Percentiles rank a stretch among this genome's conserved stretches.
Conservation (phyloP, 2,113 vertebrate species). For the Brachypodius melanocephalos region DNA sequence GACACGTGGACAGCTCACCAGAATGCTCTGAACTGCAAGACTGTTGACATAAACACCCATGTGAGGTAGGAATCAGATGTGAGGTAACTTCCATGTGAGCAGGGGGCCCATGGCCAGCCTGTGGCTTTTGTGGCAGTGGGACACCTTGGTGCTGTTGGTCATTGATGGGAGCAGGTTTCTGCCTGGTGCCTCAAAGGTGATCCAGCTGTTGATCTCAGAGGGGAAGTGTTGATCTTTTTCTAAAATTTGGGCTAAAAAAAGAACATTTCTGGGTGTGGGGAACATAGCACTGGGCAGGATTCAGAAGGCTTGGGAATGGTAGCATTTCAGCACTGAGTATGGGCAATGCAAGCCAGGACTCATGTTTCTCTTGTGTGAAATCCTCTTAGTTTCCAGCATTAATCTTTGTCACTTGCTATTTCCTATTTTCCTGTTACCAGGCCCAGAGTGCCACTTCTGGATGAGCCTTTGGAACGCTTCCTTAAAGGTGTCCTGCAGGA, state of each 20-base stretch:
- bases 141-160: background rate
- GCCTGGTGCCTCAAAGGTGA: background rate
- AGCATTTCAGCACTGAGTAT: background rate
- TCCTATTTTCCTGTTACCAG: background rate
- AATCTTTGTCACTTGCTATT: fast-evolving
- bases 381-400: background rate
- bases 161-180: fast-evolving
- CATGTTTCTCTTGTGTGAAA: background rate
- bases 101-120: fast-evolving
- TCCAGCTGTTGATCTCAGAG: fast-evolving
- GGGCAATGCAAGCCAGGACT: fast-evolving
- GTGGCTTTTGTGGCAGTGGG: background rate
- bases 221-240: background rate
- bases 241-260: background rate
- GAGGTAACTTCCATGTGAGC: background rate
- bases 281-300: fast-evolving
- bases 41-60: background rate
- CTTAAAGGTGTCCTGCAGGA: background rate
- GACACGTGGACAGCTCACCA: background rate
- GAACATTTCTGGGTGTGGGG: background rate
- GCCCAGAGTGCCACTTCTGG: conserved; percentile 6
- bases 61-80: conserved; percentile 16
- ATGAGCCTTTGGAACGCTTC: background rate
- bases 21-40: conserved; percentile 20
- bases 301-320: background rate